Conservation (phyloP, 2,797 vertebrate genomes). For the Rachycentron canadum region DNA sequence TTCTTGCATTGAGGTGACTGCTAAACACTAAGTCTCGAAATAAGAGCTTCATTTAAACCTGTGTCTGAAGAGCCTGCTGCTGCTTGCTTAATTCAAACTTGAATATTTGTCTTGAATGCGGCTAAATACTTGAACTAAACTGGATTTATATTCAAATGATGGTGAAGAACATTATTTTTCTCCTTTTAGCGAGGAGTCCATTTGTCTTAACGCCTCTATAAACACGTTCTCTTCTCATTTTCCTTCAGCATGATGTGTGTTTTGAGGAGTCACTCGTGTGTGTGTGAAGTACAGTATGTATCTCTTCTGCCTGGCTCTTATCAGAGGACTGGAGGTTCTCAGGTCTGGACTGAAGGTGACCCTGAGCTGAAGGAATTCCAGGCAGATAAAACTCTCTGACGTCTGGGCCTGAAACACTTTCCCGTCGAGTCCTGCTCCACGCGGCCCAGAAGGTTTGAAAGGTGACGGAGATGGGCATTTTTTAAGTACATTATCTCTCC, state of each 20-base stretch:
- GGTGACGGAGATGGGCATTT: conserved; percentile 41
- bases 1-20: no score
- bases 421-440: conserved; percentile 22
- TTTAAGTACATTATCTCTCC: conserved; percentile 53
- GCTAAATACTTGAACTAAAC: neutral
- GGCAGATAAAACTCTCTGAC: conserved; percentile 70
- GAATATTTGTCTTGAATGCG: neutral
- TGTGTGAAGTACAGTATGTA: conserved; percentile 50
- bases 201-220: no score
- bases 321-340: conserved; percentile 63
- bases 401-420: conserved; percentile 40
- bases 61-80: no score
- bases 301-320: conserved; percentile 59
- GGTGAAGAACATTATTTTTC: neutral
- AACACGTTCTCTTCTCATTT: neutral
- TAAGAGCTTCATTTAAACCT: no score
- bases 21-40: no score
- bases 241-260: conserved; percentile 1
- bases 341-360: conserved; percentile 58
- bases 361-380: conserved; percentile 72
- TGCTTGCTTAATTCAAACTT: no score
- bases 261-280: conserved; percentile 1
- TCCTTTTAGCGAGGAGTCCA: no score
- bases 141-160: neutral
- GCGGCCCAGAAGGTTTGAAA: conserved; percentile 13